Evolutionary conservation across 2,888 invertebrate genomes (phyloP), one percentile per base, ranked within the genome.

Genomic region (Amiota communis): DNA sequence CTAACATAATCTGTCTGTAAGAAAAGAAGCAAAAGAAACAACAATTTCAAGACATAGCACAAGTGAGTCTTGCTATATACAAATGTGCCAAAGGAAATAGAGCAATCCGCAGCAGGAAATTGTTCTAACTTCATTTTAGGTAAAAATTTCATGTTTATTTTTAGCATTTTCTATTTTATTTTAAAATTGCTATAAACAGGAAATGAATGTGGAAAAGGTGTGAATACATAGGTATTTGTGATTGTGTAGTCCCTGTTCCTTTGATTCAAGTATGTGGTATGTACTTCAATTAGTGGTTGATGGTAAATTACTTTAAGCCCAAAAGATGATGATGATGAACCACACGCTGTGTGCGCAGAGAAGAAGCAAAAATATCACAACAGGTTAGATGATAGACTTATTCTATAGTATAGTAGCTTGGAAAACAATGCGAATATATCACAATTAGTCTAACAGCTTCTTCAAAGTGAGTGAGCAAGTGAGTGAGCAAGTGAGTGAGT

Each of bases 71-170:
- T 23, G 3, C 3, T 1, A 23, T 51, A 23, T 59, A 15, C 9
- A 8, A 48, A 12, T 70, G 12, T 17, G 8, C 53, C 71, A 77
- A 77, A 87, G 88, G 89, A 88, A 88, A 88, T 89, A 80, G 84
- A 80, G 76, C 86, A 83, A 84, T 88, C 81, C 86, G 75, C 85
- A 80, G 78, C 87, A 88, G 89, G 88, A 88, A 87, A 88, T 89
- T 82, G 78, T 80, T 78, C 80, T 81, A 77, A 87, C 82, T 80
- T 79, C 75, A 76, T 79, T 82, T 76, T 78, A 73, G 78, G 49
- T 72, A 10, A 63, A 63, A 36, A 63, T 63, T 11, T 63, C 12
- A n/a, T 46, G 63, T 46, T 63, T 53, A 68, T 53, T 68, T 49
- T 11, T 10, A 13, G 36, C 23, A 53, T 68, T 68, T 68, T 23